Conservation (phyloP, 2,888 invertebrate species). For the Epiblema foenella region DNA sequence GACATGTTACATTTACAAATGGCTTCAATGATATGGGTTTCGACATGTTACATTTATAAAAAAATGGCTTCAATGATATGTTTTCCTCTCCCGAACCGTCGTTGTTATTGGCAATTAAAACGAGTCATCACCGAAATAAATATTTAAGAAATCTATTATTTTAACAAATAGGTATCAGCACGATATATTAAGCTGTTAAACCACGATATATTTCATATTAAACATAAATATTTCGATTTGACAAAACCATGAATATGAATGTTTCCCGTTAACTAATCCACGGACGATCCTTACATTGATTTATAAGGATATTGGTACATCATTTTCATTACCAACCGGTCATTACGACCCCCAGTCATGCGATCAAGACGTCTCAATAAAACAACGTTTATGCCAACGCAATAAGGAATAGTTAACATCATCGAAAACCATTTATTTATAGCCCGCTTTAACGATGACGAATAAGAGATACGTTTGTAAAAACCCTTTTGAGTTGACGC, state of each 20-base stretch:
- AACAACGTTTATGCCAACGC: slow-evolving; percentile 27
- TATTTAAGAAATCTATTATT: slow-evolving; percentile 6
- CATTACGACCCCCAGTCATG: slow-evolving; percentile 44
- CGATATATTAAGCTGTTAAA: slow-evolving; percentile 18
- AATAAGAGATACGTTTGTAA: slow-evolving; percentile 81
- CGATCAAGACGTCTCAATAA: slow-evolving; percentile 42
- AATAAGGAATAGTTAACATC: slow-evolving; percentile 48
- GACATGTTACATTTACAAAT: no score
- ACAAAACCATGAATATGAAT: slow-evolving; percentile 43
- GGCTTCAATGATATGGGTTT: no score
- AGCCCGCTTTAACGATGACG: slow-evolving; percentile 80
- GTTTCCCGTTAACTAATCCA: slow-evolving; percentile 38
- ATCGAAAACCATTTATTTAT: slow-evolving; percentile 79
- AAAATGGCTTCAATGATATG: no score
- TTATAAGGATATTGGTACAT: slow-evolving; percentile 43
- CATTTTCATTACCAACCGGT: slow-evolving; percentile 37
- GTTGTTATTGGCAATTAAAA: no score
- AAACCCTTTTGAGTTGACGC: slow-evolving; percentile 77
- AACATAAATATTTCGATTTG: slow-evolving; percentile 43
- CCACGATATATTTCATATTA: slow-evolving; percentile 22
- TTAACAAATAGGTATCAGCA: slow-evolving; percentile 5
- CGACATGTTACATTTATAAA: no score
- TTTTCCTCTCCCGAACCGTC: no score
- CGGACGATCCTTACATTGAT: slow-evolving; percentile 35
- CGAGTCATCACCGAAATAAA: neutral